Evolutionary conservation across 2,888 invertebrate species (phyloP), one percentile per base, ranked within the genome.

Genomic region (Axea sp.): DNA sequence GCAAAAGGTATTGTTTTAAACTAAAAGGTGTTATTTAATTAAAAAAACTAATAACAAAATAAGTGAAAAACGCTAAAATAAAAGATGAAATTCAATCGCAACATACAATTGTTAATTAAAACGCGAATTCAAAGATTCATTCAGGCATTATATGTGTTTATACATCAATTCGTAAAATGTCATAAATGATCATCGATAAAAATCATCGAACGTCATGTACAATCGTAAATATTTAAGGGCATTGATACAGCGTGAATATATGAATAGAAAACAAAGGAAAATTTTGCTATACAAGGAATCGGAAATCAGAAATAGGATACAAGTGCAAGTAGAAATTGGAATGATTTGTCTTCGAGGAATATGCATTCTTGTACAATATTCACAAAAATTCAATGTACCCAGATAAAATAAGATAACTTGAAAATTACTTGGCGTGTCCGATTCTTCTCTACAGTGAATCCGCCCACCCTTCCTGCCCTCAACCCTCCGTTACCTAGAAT

Each of bases 341-440:
- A 69, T 69, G 55, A 71, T 71, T 62, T 71, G 71, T 71, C 55
- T 62, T 47, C 53, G 55, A 6, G 5, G 60, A 47, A 26, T 49
- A 41, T 62, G 71, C 71, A 39, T 60, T 43, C 62, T 55, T 31
- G 62, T 55, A 62, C 62, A 49, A 57, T 62, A 62, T 62, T 62
- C 71, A 47, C 71, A 55, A 71, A 71, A 71, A 71, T 60, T 71
- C 71, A 71, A 62, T 71, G 71, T 57, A 62, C 62, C 62, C 62
- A 8, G 62, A 49, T 62, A 47, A 71, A 71, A 71, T 69, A 69
- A 69, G 62, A 69, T 69, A 62, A 69, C 35, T 69, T 53, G 31
- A 62, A 69, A 62, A 69, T 69, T 69, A 69, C 69, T 69, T 62
- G 60, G 69, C 69, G 69, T 69, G 60, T 69, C 69, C 69, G 62